Conservation (phyloP, 2,888 invertebrate species). For the Thereva nobilitata region DNA sequence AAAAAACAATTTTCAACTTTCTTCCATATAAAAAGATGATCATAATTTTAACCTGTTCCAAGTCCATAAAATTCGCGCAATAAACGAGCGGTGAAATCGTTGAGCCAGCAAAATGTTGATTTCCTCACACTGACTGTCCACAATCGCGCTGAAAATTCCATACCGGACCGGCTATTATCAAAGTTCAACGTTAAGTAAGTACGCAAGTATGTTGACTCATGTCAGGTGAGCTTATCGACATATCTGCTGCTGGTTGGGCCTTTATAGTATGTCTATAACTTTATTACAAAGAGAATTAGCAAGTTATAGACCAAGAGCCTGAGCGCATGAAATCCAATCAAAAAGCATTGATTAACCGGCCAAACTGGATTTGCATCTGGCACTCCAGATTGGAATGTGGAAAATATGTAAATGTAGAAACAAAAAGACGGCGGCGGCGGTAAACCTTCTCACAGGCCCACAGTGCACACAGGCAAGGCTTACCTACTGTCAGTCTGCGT, state of each 20-base stretch:
- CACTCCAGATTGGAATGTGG: conserved; percentile 22
- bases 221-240: too few species aligned
- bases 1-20: conserved; percentile 15
- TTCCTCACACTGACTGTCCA: too few species aligned
- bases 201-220: too few species aligned
- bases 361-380: conserved; percentile 40
- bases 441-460: too few species aligned
- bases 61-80: conserved; percentile 25
- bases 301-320: neutral
- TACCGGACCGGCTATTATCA: too few species aligned
- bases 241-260: too few species aligned
- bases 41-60: conserved; percentile 17
- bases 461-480: too few species aligned
- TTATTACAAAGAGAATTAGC: too few species aligned
- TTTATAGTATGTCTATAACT: too few species aligned
- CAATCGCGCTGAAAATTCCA: too few species aligned
- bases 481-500: neutral
- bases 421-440: neutral
- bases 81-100: conserved; percentile 25
- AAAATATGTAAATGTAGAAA: conserved; percentile 12
- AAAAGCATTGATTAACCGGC: conserved; percentile 24
- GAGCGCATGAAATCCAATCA: neutral
- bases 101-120: neutral
- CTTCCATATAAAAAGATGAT: conserved; percentile 20
- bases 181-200: too few species aligned